Evolutionary conservation across 1,140 invertebrate genomes (phyloP), one percentile per base, ranked within the genome.

Genomic region (Elysia chlorotica): DNA sequence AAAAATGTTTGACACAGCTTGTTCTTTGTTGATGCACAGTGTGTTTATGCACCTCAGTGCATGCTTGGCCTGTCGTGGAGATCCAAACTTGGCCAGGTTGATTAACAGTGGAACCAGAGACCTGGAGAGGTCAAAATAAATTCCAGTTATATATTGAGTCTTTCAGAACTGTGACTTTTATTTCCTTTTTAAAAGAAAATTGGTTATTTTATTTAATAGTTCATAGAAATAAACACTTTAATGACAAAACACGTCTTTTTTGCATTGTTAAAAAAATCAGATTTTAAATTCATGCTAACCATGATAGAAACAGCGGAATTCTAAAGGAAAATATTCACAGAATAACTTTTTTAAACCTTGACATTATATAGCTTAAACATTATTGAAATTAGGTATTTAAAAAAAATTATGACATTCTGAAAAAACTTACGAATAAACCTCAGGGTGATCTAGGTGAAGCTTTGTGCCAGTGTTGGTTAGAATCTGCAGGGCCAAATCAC

Each of bases 41-140:
- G 80, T 78, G 86, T 96, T 95, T 53, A 99, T 91, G 88, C 96
- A 98, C 74, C 94, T 91, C 36, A 99, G 93, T 4, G 96, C 95
- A 82, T 98, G 95, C 87, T 99, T 99, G 0, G 96, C 95, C 88
- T 99, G 96, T 87, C 97, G 97, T 0, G 95, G 92, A 2, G 94
- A 95, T 3, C 96, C 96, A 31, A 92, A 91, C 79, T 94, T 92
- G 0, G 94, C 93, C 83, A 96, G 93, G 33, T 92, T 92, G 81
- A 95, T 94, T 82, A 96, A 95, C 48, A 96, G 91, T 1, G 94
- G 93, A 30, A 94, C 92, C 82, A 99, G 87, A 70, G 79, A 81
- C 62, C 88, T 88, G 74, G 6, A 83, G 59, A 41, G n/a, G n/a
- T 23, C 28, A 10, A 30, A 25, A 65, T 28, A 0, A 69, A 3